Evolutionary conservation across 1,140 invertebrate genomes (phyloP).

Genomic region (Carcinoscorpius rotundicauda): DNA sequence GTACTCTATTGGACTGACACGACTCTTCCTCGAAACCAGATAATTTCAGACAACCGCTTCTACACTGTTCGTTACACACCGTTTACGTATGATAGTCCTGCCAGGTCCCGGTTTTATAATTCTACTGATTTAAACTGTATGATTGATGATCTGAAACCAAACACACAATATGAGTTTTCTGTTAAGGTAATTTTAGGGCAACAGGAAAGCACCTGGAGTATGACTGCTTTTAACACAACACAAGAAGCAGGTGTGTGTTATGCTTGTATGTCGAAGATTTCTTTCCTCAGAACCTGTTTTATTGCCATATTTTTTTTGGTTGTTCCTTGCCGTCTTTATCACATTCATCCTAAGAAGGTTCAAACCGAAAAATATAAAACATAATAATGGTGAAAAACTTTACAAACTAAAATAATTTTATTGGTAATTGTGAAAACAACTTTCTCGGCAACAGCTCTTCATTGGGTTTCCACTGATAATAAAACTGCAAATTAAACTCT

Average conservation of each 20-base stretch:
- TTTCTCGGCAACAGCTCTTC: too few species aligned
- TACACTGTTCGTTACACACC: conserved; percentile 64
- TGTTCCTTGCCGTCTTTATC: too few species aligned
- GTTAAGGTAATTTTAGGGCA: conserved; percentile 73
- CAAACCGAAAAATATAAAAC: too few species aligned
- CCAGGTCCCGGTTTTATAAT: conserved; percentile 63
- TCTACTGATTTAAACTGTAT: conserved; percentile 80
- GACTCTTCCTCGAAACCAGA: conserved; percentile 62
- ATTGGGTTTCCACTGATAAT: too few species aligned
- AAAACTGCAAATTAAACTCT: too few species aligned
- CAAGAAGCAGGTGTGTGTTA: conserved; percentile 47
- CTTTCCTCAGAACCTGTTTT: too few species aligned
- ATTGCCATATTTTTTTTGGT: too few species aligned
- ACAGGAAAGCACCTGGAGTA: conserved; percentile 79
- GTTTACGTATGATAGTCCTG: conserved; percentile 41
- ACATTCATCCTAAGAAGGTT: too few species aligned
- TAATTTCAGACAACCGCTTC: conserved; percentile 64
- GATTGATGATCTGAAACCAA: conserved; percentile 82
- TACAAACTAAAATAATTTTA: too few species aligned
- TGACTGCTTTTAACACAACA: conserved; percentile 81
- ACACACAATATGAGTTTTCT: conserved; percentile 89
- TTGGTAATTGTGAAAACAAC: too few species aligned
- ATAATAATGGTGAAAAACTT: too few species aligned
- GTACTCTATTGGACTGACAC: conserved; percentile 93
- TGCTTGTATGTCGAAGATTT: too few species aligned